Evolutionary conservation across 2,797 vertebrate species (phyloP).

Genomic region (Corythornis leucogaster): DNA sequence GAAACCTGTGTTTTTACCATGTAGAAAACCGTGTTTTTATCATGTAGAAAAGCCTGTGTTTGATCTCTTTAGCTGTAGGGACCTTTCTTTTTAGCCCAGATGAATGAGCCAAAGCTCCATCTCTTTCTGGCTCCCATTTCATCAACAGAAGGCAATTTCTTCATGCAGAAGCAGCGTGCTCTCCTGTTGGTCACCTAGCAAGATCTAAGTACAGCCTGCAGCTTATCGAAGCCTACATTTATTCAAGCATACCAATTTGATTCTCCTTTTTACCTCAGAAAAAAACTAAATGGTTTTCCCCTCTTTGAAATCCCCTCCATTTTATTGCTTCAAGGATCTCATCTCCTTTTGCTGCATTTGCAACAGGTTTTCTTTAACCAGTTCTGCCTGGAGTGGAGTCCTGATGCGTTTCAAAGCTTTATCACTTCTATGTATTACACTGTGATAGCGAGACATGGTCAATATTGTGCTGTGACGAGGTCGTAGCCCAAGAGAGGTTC

Average conservation of each 20-base stretch:
- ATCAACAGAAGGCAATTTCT: background rate
- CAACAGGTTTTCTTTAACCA: background rate
- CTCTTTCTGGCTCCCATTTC: background rate
- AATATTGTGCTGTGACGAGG: fast-evolving
- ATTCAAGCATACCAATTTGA: background rate
- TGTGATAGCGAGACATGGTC: fast-evolving
- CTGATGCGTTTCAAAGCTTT: fast-evolving
- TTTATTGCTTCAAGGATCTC: background rate
- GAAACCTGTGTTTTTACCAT: background rate
- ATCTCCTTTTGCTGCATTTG: background rate
- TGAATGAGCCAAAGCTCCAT: background rate
- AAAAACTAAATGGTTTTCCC: background rate
- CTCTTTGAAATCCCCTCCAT: background rate
- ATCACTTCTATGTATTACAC: background rate
- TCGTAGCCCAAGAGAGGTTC: background rate
- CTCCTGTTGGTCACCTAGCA: background rate
- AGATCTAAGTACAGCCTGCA: background rate
- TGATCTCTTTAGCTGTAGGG: background rate
- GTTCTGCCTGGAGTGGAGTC: background rate
- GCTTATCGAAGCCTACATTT: background rate
- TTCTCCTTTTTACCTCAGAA: background rate
- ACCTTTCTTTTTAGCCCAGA: background rate
- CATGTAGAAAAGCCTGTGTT: background rate
- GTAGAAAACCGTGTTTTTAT: background rate
- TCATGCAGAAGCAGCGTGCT: background rate